Evolutionary conservation across 2,797 vertebrate species (phyloP).

Genomic region (Tragelaphus eurycerus): DNA sequence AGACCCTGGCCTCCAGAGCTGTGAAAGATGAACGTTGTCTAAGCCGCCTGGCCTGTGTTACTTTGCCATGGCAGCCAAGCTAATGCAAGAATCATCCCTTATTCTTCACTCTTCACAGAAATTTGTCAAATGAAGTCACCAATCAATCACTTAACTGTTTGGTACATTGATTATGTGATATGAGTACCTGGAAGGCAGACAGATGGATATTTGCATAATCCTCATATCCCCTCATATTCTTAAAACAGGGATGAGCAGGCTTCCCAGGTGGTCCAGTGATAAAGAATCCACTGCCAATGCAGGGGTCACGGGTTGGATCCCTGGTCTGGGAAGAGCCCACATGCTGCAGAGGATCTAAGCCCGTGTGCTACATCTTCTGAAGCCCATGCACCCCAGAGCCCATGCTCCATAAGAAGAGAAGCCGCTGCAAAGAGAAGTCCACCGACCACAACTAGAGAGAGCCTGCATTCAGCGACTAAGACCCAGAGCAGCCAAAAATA

Average conservation of each 20-base stretch:
- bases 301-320: neutral
- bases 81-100: neutral
- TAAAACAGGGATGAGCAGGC: neutral
- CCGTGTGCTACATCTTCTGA: neutral
- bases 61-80: neutral
- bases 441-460: neutral
- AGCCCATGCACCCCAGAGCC: neutral
- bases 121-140: neutral
- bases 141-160: neutral
- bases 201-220: neutral
- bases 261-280: neutral
- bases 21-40: too few relatives aligned
- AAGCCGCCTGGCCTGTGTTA: accelerated
- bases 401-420: neutral
- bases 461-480: neutral
- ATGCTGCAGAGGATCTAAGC: neutral
- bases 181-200: neutral
- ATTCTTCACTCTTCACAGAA: neutral
- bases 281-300: neutral
- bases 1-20: neutral
- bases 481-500: neutral
- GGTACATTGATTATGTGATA: neutral
- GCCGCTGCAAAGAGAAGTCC: too few relatives aligned
- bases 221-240: accelerated
- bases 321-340: neutral